phyloP scores from a whole-genome alignment of 1,140 invertebrate species.

The Ceratoteleas bidentatus region DNA sequence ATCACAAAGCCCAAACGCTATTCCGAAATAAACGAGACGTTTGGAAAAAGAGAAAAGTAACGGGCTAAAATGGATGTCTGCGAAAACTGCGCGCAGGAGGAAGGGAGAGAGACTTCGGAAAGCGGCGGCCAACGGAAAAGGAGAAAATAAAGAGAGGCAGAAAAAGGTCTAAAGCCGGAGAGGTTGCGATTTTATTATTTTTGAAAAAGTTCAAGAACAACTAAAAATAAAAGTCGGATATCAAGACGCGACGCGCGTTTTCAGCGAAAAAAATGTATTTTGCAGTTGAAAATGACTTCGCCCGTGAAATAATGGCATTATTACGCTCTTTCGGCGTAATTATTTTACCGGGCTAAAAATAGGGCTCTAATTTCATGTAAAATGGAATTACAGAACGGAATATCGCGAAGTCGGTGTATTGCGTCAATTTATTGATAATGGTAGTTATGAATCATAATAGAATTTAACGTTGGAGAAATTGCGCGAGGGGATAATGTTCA shows the following conservation, averaged over 20 bases:
- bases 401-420: too few species aligned
- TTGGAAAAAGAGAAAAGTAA: slow-evolving; percentile 64
- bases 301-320: too few species aligned
- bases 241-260: slow-evolving; percentile 13
- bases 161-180: slow-evolving; percentile 30
- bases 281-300: slow-evolving; percentile 12
- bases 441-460: too few species aligned
- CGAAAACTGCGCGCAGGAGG: slow-evolving; percentile 51
- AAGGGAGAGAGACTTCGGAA: slow-evolving; percentile 44
- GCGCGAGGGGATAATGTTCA: too few species aligned
- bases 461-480: too few species aligned
- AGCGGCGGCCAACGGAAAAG: slow-evolving; percentile 33
- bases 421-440: too few species aligned
- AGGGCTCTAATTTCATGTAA: too few species aligned
- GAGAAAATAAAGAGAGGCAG: slow-evolving; percentile 7
- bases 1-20: slow-evolving; percentile 49
- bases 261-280: slow-evolving; percentile 29
- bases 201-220: slow-evolving; percentile 44
- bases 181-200: slow-evolving; percentile 54
- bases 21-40: slow-evolving; percentile 68
- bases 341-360: too few species aligned
- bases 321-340: too few species aligned
- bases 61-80: slow-evolving; percentile 51
- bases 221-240: slow-evolving; percentile 12
- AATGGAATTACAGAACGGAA: too few species aligned